These are phyloP conservation scores for Nipponia nippon DNA, from an alignment of 2,113 vertebrate species.

Conservation along the genomic window DNA sequence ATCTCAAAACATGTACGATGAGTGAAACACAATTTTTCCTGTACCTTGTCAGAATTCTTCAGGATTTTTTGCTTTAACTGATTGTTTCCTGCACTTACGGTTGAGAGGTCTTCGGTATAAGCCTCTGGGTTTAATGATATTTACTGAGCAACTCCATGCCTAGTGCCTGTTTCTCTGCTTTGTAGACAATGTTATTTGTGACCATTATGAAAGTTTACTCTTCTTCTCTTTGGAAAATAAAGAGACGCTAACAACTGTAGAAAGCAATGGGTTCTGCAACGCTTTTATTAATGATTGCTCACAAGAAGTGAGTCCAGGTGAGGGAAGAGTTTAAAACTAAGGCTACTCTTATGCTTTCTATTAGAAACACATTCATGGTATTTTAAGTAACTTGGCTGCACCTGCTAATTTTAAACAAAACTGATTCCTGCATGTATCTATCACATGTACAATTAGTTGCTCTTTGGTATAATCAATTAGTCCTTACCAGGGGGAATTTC, in stretches of 20 bases:
- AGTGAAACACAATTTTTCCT: not conserved
- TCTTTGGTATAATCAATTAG: not conserved
- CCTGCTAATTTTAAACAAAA: not conserved
- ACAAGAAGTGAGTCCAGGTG: not conserved
- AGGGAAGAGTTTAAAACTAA: not conserved
- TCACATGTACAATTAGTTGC: not conserved
- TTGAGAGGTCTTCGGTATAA: not conserved
- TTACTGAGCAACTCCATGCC: not conserved
- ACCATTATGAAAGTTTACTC: not conserved
- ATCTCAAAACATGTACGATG: not conserved
- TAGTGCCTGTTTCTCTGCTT: not conserved
- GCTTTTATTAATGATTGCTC: not conserved
- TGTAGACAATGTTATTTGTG: not conserved
- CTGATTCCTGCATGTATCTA: not conserved
- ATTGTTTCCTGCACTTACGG: not conserved
- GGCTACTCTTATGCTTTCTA: not conserved
- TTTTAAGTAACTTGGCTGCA: not conserved
- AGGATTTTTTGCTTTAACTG: not conserved
- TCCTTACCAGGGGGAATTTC: not conserved
- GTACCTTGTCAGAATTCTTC: not conserved
- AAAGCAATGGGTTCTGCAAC: not conserved
- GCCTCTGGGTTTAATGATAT: not conserved
- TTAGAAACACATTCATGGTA: not conserved
- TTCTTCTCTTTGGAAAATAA: not conserved
- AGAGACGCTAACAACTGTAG: not conserved